These are phyloP conservation scores for Channallabes apus DNA, from an alignment of 2,797 vertebrate species.

Conservation along the genomic window DNA sequence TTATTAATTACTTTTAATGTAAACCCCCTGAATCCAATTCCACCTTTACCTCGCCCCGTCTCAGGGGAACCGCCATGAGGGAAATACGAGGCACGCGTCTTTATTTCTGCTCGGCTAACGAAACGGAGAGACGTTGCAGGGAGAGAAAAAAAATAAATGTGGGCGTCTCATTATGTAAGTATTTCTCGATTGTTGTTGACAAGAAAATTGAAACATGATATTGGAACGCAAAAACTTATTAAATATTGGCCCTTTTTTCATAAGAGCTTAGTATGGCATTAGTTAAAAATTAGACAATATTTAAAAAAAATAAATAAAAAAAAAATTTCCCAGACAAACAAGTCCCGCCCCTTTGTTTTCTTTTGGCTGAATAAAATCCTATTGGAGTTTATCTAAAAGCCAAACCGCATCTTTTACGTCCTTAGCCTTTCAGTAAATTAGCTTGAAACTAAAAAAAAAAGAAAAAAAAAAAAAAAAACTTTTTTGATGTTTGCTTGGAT, in stretches of 20 bases:
- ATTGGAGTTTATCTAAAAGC: not conserved
- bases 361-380: not conserved
- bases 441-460: too few relatives aligned
- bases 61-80: constrained; percentile 35
- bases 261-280: not conserved
- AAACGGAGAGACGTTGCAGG: not conserved
- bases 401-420: not conserved
- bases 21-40: constrained; percentile 67
- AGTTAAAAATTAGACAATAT: not conserved
- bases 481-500: not conserved
- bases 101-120: constrained; percentile 18
- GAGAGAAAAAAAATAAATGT: not conserved
- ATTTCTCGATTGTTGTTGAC: not conserved
- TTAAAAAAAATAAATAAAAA: too few relatives aligned
- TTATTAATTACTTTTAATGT: constrained; percentile 74
- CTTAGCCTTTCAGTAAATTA: not conserved
- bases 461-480: too few relatives aligned
- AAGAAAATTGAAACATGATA: not conserved
- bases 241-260: not conserved
- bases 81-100: not conserved
- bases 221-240: not conserved
- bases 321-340: not conserved
- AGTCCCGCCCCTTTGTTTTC: not conserved
- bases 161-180: not conserved
- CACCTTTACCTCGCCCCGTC: constrained; percentile 57